Evolutionary conservation across 2,888 invertebrate genomes (phyloP), one percentile per base, ranked within the genome.

Genomic region (Rhopalosiphum nymphaeae): DNA sequence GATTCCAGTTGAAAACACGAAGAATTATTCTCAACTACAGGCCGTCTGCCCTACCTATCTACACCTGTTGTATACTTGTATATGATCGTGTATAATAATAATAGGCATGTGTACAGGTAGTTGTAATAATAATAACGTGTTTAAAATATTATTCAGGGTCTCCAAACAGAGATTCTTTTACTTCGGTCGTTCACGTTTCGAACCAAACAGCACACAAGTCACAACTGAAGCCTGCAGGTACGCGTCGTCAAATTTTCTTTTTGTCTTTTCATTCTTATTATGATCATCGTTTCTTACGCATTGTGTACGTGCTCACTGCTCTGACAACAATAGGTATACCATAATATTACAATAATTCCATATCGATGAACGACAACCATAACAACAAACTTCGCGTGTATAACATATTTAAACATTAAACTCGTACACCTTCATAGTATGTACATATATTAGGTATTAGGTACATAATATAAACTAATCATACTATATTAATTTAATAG

Each of bases 1-100:
- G 94, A 91, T 85, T 86, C 29, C 36, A 21, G 78, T 29, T 42
- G 26, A 89, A 86, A n/a, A 88, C 53, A 49, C 9, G 53, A 78
- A 78, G 36, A 67, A 78, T 78, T 21, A 42, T 78, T 78, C 78
- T 78, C 78, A 78, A 78, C 78, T 36, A 36, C 36, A 36, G 78
- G 78, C 78, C 78, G 78, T 36, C 36, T 36, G 36, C 36, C 36
- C 9, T 21, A 4, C 53, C 53, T 78, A 21, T 36, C 78, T 36
- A 78, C 78, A 78, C 78, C 78, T 36, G 78, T 78, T 36, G 36
- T 67, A 67, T 67, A 16, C n/a, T 78, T 36, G 36, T 67, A 67
- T 67, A 16, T 67, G 16, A 67, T 78, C 36, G 36, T 36, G 36
- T 78, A 36, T 36, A 53, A 49, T 53, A 88, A 88, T 53, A 88